Conservation (phyloP, 2,888 invertebrate genomes). For the Acronicta aceris region DNA sequence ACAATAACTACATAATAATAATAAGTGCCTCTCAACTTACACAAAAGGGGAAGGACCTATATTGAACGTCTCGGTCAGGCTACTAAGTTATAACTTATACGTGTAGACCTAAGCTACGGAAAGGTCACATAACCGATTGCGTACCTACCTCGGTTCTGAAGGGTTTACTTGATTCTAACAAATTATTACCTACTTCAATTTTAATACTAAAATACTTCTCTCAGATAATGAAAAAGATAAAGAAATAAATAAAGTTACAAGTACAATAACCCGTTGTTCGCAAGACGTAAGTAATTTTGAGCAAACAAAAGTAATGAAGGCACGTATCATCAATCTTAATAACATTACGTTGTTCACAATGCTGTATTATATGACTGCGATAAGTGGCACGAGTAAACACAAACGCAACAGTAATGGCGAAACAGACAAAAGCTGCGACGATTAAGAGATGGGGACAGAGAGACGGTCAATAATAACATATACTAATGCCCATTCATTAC, state of each 20-base stretch:
- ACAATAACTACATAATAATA: no score
- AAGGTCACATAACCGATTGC: conserved; percentile 18
- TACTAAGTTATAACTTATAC: conserved; percentile 24
- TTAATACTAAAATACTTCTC: conserved; percentile 14
- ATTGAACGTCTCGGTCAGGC: conserved; percentile 5
- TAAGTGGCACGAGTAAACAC: conserved; percentile 45
- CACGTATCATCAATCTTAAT: conserved; percentile 56
- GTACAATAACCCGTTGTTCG: conserved; percentile 32
- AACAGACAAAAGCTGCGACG: conserved; percentile 56
- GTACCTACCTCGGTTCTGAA: conserved; percentile 31
- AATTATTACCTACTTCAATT: conserved; percentile 12
- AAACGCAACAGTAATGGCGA: conserved; percentile 40
- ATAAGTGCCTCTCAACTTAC: not conserved
- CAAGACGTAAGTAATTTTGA: conserved; percentile 26
- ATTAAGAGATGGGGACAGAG: conserved; percentile 59
- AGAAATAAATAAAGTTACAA: conserved; percentile 13
- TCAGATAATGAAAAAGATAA: conserved; percentile 14
- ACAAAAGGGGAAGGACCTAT: conserved; percentile 15
- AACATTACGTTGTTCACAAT: conserved; percentile 50
- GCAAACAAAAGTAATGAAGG: conserved; percentile 38
- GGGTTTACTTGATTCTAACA: conserved; percentile 9
- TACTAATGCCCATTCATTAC: conserved; percentile 69
- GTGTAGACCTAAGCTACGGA: conserved; percentile 18
- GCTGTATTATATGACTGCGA: conserved; percentile 45
- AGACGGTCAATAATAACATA: conserved; percentile 66